These are phyloP conservation scores for Acronicta alni DNA, from an alignment of 2,888 invertebrate genomes.

Conservation along the genomic window DNA sequence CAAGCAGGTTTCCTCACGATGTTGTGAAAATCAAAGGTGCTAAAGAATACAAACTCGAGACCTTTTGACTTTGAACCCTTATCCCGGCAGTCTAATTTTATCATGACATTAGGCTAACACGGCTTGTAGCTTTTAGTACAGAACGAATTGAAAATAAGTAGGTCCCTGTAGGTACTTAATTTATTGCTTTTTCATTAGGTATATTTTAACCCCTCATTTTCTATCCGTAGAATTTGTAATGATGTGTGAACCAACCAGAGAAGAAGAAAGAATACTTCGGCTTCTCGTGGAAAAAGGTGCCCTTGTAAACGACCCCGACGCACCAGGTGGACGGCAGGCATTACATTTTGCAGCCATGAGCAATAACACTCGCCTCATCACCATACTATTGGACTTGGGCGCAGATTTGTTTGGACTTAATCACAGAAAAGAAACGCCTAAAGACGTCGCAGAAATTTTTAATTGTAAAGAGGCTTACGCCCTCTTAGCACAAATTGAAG, in stretches of 20 bases:
- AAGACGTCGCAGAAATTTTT: conserved; percentile 75
- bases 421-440: conserved; percentile 77
- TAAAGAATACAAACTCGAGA: no score
- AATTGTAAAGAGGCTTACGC: conserved; percentile 68
- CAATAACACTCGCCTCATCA: conserved; percentile 76
- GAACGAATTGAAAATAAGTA: no score
- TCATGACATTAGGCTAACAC: no score
- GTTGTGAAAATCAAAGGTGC: no score
- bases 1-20: no score
- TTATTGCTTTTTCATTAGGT: neutral
- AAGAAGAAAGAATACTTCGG: conserved; percentile 75
- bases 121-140: no score
- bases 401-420: conserved; percentile 73
- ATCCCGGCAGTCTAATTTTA: no score
- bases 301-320: conserved; percentile 72
- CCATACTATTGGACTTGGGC: conserved; percentile 73
- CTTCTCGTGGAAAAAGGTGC: conserved; percentile 77
- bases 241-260: conserved; percentile 75
- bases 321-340: conserved; percentile 81
- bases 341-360: conserved; percentile 87
- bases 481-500: conserved; percentile 62
- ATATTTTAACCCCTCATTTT: neutral
- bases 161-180: no score
- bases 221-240: conserved; percentile 76
- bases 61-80: no score